These are phyloP conservation scores for Mastomys natalensis DNA, from an alignment of 2,113 vertebrate species.

Conservation along the genomic window DNA sequence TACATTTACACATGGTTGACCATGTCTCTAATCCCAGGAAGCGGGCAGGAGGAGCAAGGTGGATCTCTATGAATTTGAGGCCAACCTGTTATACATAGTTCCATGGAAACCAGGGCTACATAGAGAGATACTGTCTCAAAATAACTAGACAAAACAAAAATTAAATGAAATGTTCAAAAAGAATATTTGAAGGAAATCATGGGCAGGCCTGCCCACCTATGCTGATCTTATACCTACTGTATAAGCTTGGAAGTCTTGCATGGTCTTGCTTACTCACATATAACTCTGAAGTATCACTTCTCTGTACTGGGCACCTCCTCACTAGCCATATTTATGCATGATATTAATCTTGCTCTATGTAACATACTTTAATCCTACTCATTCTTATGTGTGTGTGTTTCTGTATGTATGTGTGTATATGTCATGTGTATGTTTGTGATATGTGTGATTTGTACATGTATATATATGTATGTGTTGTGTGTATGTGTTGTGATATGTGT, in stretches of 20 bases:
- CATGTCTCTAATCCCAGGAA: neutral
- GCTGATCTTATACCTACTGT: neutral
- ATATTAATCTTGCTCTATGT: slow-evolving; percentile 1
- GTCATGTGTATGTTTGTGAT: neutral
- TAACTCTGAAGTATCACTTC: neutral
- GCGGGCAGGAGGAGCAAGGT: neutral
- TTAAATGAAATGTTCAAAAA: neutral
- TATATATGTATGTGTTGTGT: too few species aligned
- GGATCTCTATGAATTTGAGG: neutral
- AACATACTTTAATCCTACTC: neutral
- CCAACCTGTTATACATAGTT: neutral
- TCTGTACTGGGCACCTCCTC: neutral
- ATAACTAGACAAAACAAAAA: neutral
- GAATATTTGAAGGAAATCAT: slow-evolving; percentile 18
- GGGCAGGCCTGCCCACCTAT: neutral
- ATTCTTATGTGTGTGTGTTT: neutral
- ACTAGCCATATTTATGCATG: neutral
- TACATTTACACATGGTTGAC: too few species aligned
- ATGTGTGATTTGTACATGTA: neutral
- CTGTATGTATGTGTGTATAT: neutral
- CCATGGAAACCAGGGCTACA: neutral
- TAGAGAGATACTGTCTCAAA: neutral
- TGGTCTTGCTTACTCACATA: neutral
- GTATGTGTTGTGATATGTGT: neutral
- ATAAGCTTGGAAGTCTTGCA: neutral